phyloP scores from a whole-genome alignment of 2,113 vertebrate genomes.

The Neoarius graeffei region DNA sequence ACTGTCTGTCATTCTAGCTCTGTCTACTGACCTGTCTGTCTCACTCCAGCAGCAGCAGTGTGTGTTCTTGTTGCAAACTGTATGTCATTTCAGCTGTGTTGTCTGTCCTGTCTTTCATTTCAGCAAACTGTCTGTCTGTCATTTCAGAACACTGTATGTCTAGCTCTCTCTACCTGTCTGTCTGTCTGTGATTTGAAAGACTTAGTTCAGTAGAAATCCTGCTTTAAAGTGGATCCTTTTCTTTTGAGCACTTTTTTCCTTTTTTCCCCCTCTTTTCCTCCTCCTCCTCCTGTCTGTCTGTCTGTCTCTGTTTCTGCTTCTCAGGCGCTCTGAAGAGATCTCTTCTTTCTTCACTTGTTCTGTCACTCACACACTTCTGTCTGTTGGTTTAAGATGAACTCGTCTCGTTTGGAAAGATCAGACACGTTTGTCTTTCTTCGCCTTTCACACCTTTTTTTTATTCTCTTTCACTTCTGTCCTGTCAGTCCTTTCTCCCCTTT shows the following conservation, averaged over 20 bases:
- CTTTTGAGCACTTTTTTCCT: conserved; percentile 40
- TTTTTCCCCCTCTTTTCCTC: conserved; percentile 43
- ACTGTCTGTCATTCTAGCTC: neutral
- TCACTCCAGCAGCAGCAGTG: too few relatives aligned
- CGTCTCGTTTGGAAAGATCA: conserved; percentile 46
- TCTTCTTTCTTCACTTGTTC: conserved; percentile 21
- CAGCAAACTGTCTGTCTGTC: neutral
- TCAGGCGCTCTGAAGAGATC: conserved; percentile 62
- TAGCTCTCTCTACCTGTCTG: neutral
- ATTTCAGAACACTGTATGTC: neutral
- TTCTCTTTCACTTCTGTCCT: conserved; percentile 58
- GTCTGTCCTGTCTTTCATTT: neutral
- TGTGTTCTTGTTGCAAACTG: neutral
- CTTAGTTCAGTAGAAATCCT: neutral
- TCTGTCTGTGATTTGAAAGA: neutral
- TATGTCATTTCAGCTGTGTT: neutral
- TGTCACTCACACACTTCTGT: conserved; percentile 33
- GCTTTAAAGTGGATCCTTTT: neutral
- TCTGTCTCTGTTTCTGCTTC: conserved; percentile 49
- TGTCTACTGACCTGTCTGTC: too few relatives aligned
- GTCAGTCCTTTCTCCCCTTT: conserved; percentile 34
- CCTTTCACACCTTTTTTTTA: conserved; percentile 52
- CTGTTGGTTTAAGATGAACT: conserved; percentile 16
- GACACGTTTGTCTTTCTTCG: conserved; percentile 36
- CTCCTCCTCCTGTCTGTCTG: conserved; percentile 42